These are phyloP conservation scores for Tetramorium simillimum DNA, from an alignment of 1,140 invertebrate species.

Conservation along the genomic window DNA sequence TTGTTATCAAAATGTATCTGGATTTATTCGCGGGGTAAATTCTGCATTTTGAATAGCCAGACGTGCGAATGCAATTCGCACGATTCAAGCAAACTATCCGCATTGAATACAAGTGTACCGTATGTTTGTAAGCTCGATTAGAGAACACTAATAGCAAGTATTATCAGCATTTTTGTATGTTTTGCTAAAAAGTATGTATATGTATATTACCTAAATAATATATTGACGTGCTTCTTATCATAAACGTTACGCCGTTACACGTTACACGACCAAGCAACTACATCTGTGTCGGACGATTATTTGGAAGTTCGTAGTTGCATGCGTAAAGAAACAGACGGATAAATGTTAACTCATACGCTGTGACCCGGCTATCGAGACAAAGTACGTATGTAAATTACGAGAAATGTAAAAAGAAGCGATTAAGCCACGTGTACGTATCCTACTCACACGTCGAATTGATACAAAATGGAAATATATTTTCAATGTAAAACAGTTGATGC, in stretches of 20 bases:
- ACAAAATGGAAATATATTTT: constrained; percentile 75
- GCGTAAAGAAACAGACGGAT: background rate
- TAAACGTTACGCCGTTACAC: constrained; percentile 38
- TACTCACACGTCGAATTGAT: constrained; percentile 53
- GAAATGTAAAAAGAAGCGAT: constrained; percentile 51
- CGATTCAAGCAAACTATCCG: background rate
- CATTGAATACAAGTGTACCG: constrained; percentile 1
- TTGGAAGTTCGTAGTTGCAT: constrained; percentile 22
- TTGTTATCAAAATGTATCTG: constrained; percentile 41
- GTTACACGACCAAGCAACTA: constrained; percentile 32
- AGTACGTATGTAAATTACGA: constrained; percentile 18
- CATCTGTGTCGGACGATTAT: background rate
- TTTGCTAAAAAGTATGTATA: constrained; percentile 53
- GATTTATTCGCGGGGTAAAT: constrained; percentile 35
- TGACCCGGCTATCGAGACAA: background rate
- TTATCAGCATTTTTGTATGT: constrained; percentile 62
- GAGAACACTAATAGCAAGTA: constrained; percentile 31
- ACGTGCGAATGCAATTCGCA: constrained; percentile 38
- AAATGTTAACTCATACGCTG: constrained; percentile 22
- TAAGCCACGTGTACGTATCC: constrained; percentile 57
- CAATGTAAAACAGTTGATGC: constrained; percentile 42
- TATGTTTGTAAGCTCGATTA: constrained; percentile 42
- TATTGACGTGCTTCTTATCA: constrained; percentile 53
- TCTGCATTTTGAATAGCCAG: constrained; percentile 33
- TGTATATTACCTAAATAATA: constrained; percentile 32